phyloP scores from a whole-genome alignment of 1,140 invertebrate genomes.

The Papilio dardanus region DNA sequence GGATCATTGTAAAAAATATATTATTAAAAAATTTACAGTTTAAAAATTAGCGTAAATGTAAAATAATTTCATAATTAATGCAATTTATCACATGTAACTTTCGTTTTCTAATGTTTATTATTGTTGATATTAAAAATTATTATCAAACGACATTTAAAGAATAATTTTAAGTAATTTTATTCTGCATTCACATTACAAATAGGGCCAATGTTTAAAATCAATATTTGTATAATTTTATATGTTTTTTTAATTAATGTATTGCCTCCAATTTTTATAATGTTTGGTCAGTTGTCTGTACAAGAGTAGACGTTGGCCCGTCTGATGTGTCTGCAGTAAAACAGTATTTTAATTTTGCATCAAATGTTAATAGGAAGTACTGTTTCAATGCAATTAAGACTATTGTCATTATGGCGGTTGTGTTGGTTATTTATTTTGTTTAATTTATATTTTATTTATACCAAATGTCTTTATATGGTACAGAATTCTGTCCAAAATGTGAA shows the following conservation, averaged over 20 bases:
- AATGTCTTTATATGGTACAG: constrained; percentile 57
- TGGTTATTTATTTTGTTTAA: constrained; percentile 79
- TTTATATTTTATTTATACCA: constrained; percentile 78
- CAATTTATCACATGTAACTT: constrained; percentile 31
- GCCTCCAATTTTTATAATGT: background rate
- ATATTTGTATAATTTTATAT: background rate
- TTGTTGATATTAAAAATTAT: constrained; percentile 35
- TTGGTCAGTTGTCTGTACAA: background rate
- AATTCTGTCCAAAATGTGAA: background rate
- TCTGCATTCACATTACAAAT: constrained; percentile 32
- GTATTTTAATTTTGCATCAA: constrained; percentile 41
- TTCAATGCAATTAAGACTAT: constrained; percentile 51
- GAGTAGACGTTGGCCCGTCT: background rate
- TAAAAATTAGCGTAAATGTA: constrained; percentile 32
- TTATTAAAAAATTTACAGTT: constrained; percentile 24
- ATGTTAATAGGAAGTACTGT: constrained; percentile 40
- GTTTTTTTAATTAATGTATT: background rate
- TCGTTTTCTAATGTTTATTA: constrained; percentile 36
- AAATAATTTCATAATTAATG: constrained; percentile 31
- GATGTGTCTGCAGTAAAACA: constrained; percentile 33
- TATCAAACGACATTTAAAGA: constrained; percentile 28
- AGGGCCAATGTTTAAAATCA: constrained; percentile 13
- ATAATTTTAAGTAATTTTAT: constrained; percentile 9
- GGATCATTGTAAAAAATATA: constrained; percentile 24
- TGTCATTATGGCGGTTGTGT: constrained; percentile 72